Evolutionary conservation across 2,888 invertebrate species (phyloP).

Genomic region (Stenchaetothrips biformis): DNA sequence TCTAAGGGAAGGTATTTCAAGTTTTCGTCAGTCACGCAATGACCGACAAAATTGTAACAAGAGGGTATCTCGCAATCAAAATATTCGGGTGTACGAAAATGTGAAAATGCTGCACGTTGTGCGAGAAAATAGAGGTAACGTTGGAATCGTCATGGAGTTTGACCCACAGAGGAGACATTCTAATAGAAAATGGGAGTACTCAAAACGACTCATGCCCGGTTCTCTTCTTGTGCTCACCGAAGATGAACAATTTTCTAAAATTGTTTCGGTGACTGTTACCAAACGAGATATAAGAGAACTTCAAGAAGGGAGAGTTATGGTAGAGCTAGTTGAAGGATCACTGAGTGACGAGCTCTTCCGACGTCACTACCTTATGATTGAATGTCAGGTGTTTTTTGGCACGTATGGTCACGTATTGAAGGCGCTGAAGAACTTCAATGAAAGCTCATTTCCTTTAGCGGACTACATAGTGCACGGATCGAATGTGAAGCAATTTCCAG

Average conservation of each 20-base stretch:
- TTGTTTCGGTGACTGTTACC: constrained; percentile 64
- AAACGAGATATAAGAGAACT: constrained; percentile 51
- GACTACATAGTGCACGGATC: constrained; percentile 59
- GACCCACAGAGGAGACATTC: constrained; percentile 41
- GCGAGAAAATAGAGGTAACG: constrained; percentile 35
- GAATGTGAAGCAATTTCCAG: constrained; percentile 43
- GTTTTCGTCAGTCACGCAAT: constrained; percentile 30
- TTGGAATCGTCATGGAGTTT: constrained; percentile 36
- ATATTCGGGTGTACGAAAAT: constrained; percentile 51
- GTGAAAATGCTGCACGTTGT: constrained; percentile 46
- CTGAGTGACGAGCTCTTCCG: constrained; percentile 43
- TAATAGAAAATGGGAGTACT: constrained; percentile 48
- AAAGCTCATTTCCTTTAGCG: constrained; percentile 60
- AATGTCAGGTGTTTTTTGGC: constrained; percentile 75
- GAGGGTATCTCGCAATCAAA: constrained; percentile 44
- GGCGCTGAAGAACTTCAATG: constrained; percentile 57
- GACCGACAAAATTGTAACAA: constrained; percentile 31
- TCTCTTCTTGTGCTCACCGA: constrained; percentile 65
- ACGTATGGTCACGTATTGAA: constrained; percentile 70
- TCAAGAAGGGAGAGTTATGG: constrained; percentile 43
- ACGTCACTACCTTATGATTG: constrained; percentile 60
- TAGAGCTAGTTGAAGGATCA: constrained; percentile 42
- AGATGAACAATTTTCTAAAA: constrained; percentile 59
- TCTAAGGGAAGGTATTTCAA: constrained; percentile 55
- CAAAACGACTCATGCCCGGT: constrained; percentile 63